Percentiles rank a stretch among this genome's conserved stretches.
These are phyloP conservation scores for Eurytoma californica DNA, from an alignment of 2,888 invertebrate genomes.

Conservation along the genomic window DNA sequence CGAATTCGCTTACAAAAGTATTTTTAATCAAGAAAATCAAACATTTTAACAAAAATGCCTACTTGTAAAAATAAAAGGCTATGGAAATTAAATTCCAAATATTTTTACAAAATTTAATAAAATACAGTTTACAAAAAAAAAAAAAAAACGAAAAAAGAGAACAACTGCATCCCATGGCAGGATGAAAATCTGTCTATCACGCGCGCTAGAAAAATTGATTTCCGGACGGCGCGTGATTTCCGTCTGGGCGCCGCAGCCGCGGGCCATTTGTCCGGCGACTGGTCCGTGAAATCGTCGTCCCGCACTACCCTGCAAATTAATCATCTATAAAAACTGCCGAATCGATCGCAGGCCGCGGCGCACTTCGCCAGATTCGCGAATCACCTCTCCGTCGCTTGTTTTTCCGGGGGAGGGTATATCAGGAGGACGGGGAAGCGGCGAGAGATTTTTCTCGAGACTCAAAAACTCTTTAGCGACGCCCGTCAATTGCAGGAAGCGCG, in stretches of 20 bases:
- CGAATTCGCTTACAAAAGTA: no score
- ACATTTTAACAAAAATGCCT: no score
- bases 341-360: not conserved
- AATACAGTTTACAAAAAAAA: no score
- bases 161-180: not conserved
- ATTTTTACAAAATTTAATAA: no score
- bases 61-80: no score
- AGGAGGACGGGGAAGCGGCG: not conserved
- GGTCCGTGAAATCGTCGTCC: not conserved
- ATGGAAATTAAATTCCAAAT: no score
- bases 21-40: no score
- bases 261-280: conserved; percentile 13
- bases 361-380: not conserved
- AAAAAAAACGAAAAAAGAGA: not conserved
- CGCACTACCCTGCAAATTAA: conserved; percentile 12
- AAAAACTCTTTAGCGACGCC: conserved; percentile 37
- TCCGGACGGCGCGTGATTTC: not conserved
- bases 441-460: conserved; percentile 6
- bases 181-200: conserved; percentile 21
- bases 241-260: not conserved
- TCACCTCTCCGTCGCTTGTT: not conserved
- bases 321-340: conserved; percentile 1
- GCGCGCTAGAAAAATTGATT: conserved; percentile 5
- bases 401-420: no score
- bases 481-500: conserved; percentile 40